phyloP scores from a whole-genome alignment of 2,888 invertebrate genomes.

The Tortrix viridana region DNA sequence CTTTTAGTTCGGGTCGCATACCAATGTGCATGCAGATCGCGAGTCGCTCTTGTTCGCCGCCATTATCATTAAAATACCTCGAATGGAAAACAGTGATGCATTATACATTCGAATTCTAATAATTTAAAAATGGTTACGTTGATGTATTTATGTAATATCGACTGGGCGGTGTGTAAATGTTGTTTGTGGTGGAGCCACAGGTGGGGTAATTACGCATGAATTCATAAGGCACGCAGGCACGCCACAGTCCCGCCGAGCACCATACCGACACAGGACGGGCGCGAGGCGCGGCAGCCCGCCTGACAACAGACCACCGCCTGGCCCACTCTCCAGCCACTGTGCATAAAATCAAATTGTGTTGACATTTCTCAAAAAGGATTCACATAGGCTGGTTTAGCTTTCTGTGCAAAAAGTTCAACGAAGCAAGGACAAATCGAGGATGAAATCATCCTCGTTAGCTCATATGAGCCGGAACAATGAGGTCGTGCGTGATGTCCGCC shows the following conservation, averaged over 20 bases:
- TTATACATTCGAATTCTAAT: not conserved
- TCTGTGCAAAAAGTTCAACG: constrained; percentile 16
- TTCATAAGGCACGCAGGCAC: constrained; percentile 33
- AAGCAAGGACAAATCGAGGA: not conserved
- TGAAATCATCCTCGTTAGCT: constrained; percentile 11
- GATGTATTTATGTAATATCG: constrained; percentile 17
- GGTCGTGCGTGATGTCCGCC: not conserved
- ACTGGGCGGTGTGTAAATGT: constrained; percentile 19
- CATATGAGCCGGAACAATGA: constrained; percentile 20
- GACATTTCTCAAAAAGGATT: too few relatives aligned
- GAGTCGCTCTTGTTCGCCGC: constrained; percentile 17
- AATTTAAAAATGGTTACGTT: not conserved
- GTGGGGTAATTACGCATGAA: constrained; percentile 36
- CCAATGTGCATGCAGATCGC: constrained; percentile 32
- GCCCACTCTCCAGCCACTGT: not conserved
- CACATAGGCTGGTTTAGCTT: not conserved
- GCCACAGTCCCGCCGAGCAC: constrained; percentile 28
- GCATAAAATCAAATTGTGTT: too few relatives aligned
- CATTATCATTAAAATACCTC: constrained; percentile 21
- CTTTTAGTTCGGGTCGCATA: constrained; percentile 35
- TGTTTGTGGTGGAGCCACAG: constrained; percentile 30
- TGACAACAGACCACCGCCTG: constrained; percentile 2
- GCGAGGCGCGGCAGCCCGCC: constrained; percentile 25
- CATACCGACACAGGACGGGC: constrained; percentile 21
- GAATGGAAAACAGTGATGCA: constrained; percentile 7